Percentiles rank a stretch among this genome's conserved stretches.
Conservation (phyloP, 2,888 invertebrate species). For the Mimumesa dahlbomi region DNA sequence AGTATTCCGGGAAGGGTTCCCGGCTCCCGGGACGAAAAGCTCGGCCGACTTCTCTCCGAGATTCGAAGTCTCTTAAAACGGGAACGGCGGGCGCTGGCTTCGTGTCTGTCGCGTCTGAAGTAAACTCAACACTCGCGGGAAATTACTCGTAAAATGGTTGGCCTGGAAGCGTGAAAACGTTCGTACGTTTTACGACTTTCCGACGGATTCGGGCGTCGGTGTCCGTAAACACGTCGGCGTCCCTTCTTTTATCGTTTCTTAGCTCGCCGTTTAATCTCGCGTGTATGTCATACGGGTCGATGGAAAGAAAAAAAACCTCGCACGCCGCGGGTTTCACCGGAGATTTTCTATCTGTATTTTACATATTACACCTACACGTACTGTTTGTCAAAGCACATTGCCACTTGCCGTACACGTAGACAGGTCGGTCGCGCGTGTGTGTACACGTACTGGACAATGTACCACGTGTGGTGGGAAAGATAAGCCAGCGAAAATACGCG, state of each 20-base stretch:
- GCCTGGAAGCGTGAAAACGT: constrained; percentile 35
- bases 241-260: constrained; percentile 46
- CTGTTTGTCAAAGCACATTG: too few species aligned
- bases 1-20: constrained; percentile 45
- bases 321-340: not conserved
- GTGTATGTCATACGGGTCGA: not conserved
- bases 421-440: not conserved
- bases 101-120: constrained; percentile 43
- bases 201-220: constrained; percentile 39
- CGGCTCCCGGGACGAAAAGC: not conserved
- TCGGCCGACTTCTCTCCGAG: not conserved
- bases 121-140: constrained; percentile 45
- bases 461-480: constrained; percentile 70
- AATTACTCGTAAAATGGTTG: constrained; percentile 58
- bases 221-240: constrained; percentile 33
- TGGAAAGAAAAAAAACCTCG: too few species aligned
- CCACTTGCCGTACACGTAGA: not conserved
- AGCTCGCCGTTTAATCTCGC: constrained; percentile 33
- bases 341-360: constrained; percentile 15
- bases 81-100: constrained; percentile 9
- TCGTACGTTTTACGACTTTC: constrained; percentile 42
- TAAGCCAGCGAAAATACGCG: constrained; percentile 74
- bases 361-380: too few species aligned
- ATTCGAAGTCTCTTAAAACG: constrained; percentile 41
- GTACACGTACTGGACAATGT: constrained; percentile 40